These are phyloP conservation scores for Oscheius sp. DNA, from an alignment of 2,888 invertebrate species.

Conservation along the genomic window DNA sequence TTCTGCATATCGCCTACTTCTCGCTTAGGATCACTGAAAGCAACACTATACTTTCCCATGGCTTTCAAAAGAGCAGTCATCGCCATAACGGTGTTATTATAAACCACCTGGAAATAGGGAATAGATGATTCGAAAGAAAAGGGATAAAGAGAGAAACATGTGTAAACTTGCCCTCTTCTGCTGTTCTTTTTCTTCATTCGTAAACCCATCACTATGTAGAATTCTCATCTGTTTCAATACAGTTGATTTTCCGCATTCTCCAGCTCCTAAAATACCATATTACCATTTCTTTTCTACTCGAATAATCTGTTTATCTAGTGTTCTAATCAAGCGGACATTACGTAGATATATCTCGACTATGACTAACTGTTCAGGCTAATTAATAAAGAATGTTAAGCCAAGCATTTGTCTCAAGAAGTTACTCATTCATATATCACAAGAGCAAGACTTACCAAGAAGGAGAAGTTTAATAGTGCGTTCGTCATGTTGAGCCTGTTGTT, in stretches of 20 bases:
- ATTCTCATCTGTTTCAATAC: constrained; percentile 68
- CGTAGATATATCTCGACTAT: no score
- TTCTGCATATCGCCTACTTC: constrained; percentile 35
- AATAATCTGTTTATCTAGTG: no score
- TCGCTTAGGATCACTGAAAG: constrained; percentile 50
- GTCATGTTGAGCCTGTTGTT: constrained; percentile 50
- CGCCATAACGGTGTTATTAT: constrained; percentile 63
- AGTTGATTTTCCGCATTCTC: constrained; percentile 68
- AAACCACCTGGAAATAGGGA: constrained; percentile 48
- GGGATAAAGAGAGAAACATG: background rate
- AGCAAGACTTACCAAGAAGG: constrained; percentile 60
- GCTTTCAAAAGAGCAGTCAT: constrained; percentile 62
- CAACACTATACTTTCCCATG: constrained; percentile 53
- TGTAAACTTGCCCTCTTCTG: constrained; percentile 31
- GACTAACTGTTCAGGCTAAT: no score
- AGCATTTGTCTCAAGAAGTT: no score
- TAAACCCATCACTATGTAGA: constrained; percentile 61
- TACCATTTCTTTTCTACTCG: no score
- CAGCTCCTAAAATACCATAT: constrained; percentile 61
- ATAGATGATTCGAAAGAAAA: background rate
- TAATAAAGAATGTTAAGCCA: no score
- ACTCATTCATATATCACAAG: no score
- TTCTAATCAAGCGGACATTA: no score
- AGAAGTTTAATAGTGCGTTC: constrained; percentile 65
- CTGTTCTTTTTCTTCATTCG: constrained; percentile 49